A percentile compares a stretch with the other conserved stretches of the same genome.
phyloP scores from a whole-genome alignment of 2,113 vertebrate genomes.

The Solenodon paradoxus region DNA sequence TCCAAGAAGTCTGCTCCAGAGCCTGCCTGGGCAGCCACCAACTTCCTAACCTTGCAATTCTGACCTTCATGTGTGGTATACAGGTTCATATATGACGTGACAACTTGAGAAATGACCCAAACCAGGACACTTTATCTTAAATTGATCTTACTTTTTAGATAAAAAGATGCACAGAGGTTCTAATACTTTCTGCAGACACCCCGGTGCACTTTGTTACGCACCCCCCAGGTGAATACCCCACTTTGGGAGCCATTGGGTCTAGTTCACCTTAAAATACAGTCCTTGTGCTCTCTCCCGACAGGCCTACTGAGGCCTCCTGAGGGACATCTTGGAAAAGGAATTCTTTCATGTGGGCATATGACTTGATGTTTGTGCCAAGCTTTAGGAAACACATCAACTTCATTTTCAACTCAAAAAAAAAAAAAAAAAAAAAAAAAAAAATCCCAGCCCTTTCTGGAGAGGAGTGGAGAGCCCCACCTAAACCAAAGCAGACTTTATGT shows the following conservation, averaged over 20 bases:
- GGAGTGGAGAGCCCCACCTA: not conserved
- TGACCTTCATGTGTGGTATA: not conserved
- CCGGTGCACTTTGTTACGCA: not conserved
- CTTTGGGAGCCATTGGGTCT: not conserved
- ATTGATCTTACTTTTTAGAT: not conserved
- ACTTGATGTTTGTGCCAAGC: too few species aligned
- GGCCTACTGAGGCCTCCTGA: too few species aligned
- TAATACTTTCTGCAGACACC: not conserved
- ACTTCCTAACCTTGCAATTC: not conserved
- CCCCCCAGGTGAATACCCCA: not conserved
- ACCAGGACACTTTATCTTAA: not conserved
- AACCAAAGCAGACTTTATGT: not conserved
- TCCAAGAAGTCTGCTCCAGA: not conserved
- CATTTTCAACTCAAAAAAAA: too few species aligned
- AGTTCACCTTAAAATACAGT: not conserved
- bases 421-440: too few species aligned
- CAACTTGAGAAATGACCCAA: not conserved
- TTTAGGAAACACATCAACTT: too few species aligned
- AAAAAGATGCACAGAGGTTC: not conserved
- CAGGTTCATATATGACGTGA: not conserved
- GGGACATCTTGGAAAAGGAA: too few species aligned
- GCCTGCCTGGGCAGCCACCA: not conserved
- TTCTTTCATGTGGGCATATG: too few species aligned
- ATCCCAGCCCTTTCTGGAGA: not conserved
- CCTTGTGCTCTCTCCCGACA: too few species aligned